Evolutionary conservation across 2,888 invertebrate genomes (phyloP).

Genomic region (Nemurella pictetii): DNA sequence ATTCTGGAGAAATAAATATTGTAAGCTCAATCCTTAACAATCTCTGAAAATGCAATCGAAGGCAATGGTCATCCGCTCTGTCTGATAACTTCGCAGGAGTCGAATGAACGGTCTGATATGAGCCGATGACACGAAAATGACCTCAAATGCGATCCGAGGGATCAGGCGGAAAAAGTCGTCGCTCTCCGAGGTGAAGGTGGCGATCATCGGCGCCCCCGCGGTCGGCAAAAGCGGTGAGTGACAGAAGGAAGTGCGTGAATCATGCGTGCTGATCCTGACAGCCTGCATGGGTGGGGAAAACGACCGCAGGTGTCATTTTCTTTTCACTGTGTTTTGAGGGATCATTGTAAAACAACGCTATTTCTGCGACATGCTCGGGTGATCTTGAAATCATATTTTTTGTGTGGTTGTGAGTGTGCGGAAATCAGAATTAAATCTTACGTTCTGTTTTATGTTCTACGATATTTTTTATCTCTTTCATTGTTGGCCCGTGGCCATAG

Average conservation of each 20-base stretch:
- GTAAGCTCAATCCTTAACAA: too few species aligned
- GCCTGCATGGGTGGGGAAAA: neutral
- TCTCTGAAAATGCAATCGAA: too few species aligned
- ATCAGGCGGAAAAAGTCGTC: slow-evolving; percentile 89
- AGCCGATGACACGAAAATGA: slow-evolving; percentile 49
- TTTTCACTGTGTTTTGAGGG: neutral
- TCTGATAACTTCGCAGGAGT: too few species aligned
- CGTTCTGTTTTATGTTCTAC: neutral
- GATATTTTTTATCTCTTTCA: neutral
- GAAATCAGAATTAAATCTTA: neutral
- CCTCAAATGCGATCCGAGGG: slow-evolving; percentile 69
- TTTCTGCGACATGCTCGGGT: neutral
- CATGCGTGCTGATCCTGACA: neutral
- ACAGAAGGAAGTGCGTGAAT: neutral
- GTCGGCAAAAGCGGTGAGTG: slow-evolving; percentile 91
- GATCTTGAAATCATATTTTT: neutral
- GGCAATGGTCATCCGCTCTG: too few species aligned
- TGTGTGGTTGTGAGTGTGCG: neutral
- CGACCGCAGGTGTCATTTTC: neutral
- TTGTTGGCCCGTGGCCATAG: neutral
- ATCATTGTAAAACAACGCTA: neutral
- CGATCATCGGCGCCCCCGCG: slow-evolving; percentile 84
- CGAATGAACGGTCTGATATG: neutral
- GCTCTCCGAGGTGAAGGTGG: slow-evolving; percentile 87
- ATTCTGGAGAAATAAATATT: too few species aligned